These are phyloP conservation scores for Euwallacea fornicatus DNA, from an alignment of 1,140 invertebrate genomes.

Conservation along the genomic window DNA sequence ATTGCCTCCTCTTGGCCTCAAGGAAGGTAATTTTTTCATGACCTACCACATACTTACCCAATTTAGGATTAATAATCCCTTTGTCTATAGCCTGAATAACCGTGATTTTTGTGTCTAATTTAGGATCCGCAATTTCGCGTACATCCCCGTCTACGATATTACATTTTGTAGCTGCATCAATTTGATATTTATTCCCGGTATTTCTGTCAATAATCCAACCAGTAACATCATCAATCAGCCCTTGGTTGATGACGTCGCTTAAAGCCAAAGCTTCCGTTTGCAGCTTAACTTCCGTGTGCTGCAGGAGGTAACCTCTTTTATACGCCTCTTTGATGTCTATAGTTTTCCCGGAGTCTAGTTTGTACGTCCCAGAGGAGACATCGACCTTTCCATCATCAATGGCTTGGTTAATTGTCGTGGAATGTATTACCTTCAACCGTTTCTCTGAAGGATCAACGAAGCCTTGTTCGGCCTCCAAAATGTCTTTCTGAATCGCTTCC, in stretches of 20 bases:
- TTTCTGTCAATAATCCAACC: constrained; percentile 82
- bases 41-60: constrained; percentile 78
- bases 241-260: constrained; percentile 78
- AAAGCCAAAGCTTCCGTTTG: constrained; percentile 75
- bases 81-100: constrained; percentile 74
- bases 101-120: constrained; percentile 77
- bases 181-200: constrained; percentile 75
- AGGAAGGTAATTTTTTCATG: constrained; percentile 77
- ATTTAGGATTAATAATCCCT: constrained; percentile 76
- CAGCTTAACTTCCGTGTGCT: constrained; percentile 70
- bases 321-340: constrained; percentile 81
- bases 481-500: constrained; percentile 86
- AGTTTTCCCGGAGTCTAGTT: constrained; percentile 65
- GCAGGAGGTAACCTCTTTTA: constrained; percentile 69
- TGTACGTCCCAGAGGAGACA: constrained; percentile 72
- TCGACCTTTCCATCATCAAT: constrained; percentile 78
- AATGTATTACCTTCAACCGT: constrained; percentile 74
- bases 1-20: constrained; percentile 75
- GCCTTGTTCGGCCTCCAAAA: constrained; percentile 82
- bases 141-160: constrained; percentile 75
- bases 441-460: constrained; percentile 68
- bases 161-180: constrained; percentile 77
- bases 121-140: constrained; percentile 79
- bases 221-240: constrained; percentile 72
- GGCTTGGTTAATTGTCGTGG: constrained; percentile 72